Conservation (phyloP, 53 echinoderm and acorn worm genomes). For the Astropecten irregularis region DNA sequence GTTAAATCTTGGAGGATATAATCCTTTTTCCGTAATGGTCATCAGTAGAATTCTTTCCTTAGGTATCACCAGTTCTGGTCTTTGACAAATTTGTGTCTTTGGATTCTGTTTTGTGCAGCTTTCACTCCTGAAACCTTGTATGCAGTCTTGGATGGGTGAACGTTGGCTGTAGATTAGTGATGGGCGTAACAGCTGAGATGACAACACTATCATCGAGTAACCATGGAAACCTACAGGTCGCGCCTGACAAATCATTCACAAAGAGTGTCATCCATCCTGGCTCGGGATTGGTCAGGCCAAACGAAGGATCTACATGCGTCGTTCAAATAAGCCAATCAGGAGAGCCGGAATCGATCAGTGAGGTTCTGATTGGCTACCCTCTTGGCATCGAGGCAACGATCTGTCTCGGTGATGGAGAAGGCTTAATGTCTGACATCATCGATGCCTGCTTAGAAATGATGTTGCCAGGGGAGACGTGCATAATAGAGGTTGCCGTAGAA, state of each 20-base stretch:
- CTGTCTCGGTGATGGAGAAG: slow-evolving; percentile 69
- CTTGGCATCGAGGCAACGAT: slow-evolving; percentile 44
- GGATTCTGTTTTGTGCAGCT: too few species aligned
- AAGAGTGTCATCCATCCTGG: slow-evolving; percentile 72
- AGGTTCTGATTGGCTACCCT: slow-evolving; percentile 70
- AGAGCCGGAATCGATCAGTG: neutral
- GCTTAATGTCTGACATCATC: slow-evolving; percentile 54
- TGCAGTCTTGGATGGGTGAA: too few species aligned
- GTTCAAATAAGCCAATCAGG: slow-evolving; percentile 48
- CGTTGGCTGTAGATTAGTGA: too few species aligned
- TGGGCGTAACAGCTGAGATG: slow-evolving; percentile 12
- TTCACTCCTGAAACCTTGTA: too few species aligned
- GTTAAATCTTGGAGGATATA: too few species aligned
- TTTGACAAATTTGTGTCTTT: too few species aligned
- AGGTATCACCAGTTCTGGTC: too few species aligned
- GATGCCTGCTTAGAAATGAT: slow-evolving; percentile 26
- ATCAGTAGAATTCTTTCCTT: too few species aligned
- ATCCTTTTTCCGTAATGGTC: too few species aligned
- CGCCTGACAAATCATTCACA: slow-evolving; percentile 50
- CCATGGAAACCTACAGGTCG: neutral
- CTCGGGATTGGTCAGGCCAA: slow-evolving; percentile 64
- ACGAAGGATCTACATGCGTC: slow-evolving; percentile 77
- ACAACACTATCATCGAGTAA: neutral
- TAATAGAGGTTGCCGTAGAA: neutral
- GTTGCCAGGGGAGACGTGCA: neutral